A percentile compares a stretch with the other conserved stretches of the same genome.
Conservation (phyloP, 2,888 invertebrate genomes). For the Dynastes maya region DNA sequence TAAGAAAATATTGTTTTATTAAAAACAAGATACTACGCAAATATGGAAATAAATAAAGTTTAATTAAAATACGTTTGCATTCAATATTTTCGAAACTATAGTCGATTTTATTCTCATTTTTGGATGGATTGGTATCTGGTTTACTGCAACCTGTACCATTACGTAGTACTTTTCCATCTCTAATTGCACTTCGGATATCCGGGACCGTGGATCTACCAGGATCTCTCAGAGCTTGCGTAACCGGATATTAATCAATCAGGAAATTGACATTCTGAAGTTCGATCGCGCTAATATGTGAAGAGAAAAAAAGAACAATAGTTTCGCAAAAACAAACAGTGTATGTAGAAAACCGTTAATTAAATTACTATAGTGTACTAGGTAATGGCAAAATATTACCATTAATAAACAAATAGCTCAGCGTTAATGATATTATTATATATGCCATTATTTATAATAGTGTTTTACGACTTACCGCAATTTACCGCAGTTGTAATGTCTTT, state of each 20-base stretch:
- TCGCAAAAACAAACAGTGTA: not conserved
- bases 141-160: constrained; percentile 1
- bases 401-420: too few relatives aligned
- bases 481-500: too few relatives aligned
- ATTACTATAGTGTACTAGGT: not conserved
- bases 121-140: not conserved
- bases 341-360: constrained; percentile 1
- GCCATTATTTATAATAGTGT: too few relatives aligned
- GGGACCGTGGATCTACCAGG: constrained; percentile 39
- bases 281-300: constrained; percentile 4
- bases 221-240: constrained; percentile 41
- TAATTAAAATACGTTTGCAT: too few relatives aligned
- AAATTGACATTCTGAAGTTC: constrained; percentile 30
- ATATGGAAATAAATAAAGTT: too few relatives aligned
- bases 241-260: constrained; percentile 42
- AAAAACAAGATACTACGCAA: too few relatives aligned
- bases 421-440: too few relatives aligned
- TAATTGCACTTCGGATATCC: constrained; percentile 36
- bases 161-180: constrained; percentile 7
- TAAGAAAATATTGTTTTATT: too few relatives aligned
- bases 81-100: too few relatives aligned
- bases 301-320: constrained; percentile 4
- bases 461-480: too few relatives aligned
- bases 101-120: not conserved
- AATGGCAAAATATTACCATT: not conserved